phyloP scores from a whole-genome alignment of 2,113 vertebrate species.

The Serilophus lunatus region DNA sequence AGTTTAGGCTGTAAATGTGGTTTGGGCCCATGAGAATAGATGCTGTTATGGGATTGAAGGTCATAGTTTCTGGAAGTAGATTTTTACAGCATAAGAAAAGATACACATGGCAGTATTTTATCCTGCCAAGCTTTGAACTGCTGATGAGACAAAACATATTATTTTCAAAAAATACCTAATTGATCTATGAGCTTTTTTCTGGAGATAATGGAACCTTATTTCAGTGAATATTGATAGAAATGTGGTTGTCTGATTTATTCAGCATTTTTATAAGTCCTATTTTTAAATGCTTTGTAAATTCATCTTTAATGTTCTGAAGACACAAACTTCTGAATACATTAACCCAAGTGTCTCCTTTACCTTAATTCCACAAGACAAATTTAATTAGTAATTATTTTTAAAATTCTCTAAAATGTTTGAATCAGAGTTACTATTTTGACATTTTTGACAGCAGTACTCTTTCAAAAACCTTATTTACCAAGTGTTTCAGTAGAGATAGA shows the following conservation, averaged over 20 bases:
- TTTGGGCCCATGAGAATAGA: not conserved
- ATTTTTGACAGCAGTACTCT: not conserved
- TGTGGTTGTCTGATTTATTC: not conserved
- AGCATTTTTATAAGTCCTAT: not conserved
- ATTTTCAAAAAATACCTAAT: not conserved
- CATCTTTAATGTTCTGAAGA: not conserved
- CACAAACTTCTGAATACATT: not conserved
- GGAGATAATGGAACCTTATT: not conserved
- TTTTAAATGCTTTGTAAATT: not conserved
- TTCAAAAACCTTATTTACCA: not conserved
- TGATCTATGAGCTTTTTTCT: not conserved
- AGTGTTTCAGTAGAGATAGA: not conserved
- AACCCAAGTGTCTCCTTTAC: not conserved
- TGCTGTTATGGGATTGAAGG: not conserved
- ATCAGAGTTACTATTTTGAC: not conserved
- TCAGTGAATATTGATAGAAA: not conserved
- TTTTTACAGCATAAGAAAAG: not conserved
- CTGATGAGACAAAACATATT: not conserved
- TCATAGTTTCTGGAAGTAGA: slow-evolving; percentile 1
- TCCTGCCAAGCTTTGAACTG: not conserved
- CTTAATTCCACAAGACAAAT: not conserved
- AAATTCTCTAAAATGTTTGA: not conserved
- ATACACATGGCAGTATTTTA: not conserved
- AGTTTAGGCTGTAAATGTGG: not conserved
- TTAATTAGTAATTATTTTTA: not conserved